Evolutionary conservation across 1,140 invertebrate genomes (phyloP).

Genomic region (Aplysia californica): DNA sequence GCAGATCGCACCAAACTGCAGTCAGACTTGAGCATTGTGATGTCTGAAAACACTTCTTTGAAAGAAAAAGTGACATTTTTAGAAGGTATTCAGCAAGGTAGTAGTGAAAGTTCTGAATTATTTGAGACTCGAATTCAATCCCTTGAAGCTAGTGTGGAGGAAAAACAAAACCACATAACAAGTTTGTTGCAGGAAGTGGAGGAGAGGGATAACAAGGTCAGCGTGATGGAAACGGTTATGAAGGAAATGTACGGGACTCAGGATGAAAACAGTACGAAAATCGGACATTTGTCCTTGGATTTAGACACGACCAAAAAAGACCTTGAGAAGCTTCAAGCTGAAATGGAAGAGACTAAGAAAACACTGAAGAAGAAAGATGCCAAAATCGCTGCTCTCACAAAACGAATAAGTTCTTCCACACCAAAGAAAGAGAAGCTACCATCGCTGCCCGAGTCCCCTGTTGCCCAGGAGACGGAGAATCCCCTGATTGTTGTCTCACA

Average conservation of each 20-base stretch:
- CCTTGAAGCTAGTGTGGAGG: neutral
- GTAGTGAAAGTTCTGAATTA: too few species aligned
- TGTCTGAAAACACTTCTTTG: neutral
- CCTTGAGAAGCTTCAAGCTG: conserved; percentile 7
- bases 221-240: conserved; percentile 30
- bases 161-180: conserved; percentile 31
- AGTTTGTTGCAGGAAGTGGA: conserved; percentile 27
- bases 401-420: conserved; percentile 21
- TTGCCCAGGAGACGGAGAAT: neutral
- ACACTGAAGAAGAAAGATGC: conserved; percentile 40
- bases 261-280: conserved; percentile 26
- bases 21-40: neutral
- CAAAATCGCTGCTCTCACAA: conserved; percentile 23
- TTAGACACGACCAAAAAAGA: conserved; percentile 28
- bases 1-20: neutral
- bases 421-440: conserved; percentile 17
- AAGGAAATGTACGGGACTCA: conserved; percentile 34
- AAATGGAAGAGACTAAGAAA: conserved; percentile 38
- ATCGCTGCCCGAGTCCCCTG: conserved; percentile 5
- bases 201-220: conserved; percentile 31
- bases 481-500: neutral
- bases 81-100: neutral
- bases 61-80: neutral
- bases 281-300: conserved; percentile 18
- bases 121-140: too few species aligned